Percentiles rank a stretch among this genome's conserved stretches.
Evolutionary conservation across 2,113 vertebrate species (phyloP).

Genomic region (Phyllostomus discolor): DNA sequence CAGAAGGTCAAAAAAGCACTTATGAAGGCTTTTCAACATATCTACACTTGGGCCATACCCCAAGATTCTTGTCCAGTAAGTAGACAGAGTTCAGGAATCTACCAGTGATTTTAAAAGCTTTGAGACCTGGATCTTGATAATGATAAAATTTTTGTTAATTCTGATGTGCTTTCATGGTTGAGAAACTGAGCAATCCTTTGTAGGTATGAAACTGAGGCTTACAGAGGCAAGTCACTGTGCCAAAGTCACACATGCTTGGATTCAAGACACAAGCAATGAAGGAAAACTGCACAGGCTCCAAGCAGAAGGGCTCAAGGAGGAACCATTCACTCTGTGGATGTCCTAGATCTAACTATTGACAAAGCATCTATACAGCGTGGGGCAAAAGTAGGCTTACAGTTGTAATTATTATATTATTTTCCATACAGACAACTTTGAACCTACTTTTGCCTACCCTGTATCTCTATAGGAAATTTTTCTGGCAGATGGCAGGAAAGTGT

Average conservation of each 20-base stretch:
- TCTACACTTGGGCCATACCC: neutral
- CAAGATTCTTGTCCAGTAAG: neutral
- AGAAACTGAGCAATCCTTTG: neutral
- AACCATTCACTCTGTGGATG: neutral
- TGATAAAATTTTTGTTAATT: neutral
- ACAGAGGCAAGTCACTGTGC: neutral
- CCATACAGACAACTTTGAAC: neutral
- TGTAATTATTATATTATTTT: neutral
- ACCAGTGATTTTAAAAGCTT: neutral
- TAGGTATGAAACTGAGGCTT: conserved; percentile 33
- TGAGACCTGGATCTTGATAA: neutral
- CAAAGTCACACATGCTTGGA: conserved; percentile 4
- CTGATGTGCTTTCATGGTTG: neutral
- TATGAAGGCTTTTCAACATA: neutral
- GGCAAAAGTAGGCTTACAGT: neutral
- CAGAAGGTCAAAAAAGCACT: neutral
- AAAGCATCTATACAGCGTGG: neutral
- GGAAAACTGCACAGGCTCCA: neutral
- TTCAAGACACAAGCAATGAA: neutral
- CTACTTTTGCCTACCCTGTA: neutral
- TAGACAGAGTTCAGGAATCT: neutral
- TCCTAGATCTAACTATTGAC: neutral
- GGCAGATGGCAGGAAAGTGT: neutral
- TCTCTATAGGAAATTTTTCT: neutral
- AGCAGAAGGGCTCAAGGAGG: neutral